phyloP scores from a whole-genome alignment of 2,113 vertebrate genomes.

The Sinosuthora webbiana region DNA sequence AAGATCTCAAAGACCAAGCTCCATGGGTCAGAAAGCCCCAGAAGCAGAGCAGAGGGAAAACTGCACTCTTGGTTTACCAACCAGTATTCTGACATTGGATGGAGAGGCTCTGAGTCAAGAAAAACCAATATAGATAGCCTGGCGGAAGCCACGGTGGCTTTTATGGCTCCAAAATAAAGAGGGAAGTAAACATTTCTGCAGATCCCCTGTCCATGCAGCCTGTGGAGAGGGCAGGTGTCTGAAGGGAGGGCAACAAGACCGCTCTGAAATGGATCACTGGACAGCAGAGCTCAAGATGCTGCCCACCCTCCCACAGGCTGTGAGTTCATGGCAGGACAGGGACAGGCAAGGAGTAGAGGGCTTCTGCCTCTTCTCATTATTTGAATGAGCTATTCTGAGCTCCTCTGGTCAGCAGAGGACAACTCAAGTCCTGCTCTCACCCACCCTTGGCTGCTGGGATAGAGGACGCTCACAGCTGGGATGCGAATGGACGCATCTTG shows the following conservation, averaged over 20 bases:
- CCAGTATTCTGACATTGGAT: neutral
- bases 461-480: neutral
- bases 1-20: neutral
- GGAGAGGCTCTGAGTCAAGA: neutral
- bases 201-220: neutral
- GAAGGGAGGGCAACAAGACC: neutral
- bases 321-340: neutral
- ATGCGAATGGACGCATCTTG: fast-evolving
- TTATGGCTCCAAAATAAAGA: neutral
- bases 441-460: neutral
- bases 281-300: fast-evolving
- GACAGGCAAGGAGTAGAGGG: neutral
- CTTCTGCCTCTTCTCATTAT: neutral
- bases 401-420: neutral
- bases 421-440: neutral
- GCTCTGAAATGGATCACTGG: neutral
- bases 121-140: neutral
- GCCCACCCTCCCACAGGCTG: neutral
- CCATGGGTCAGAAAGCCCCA: neutral
- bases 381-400: neutral
- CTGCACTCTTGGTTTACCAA: neutral
- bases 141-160: neutral
- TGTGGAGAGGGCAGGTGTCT: neutral
- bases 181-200: neutral
- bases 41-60: neutral